phyloP scores from a whole-genome alignment of 1,140 invertebrate genomes.

The Hyles vespertilio region DNA sequence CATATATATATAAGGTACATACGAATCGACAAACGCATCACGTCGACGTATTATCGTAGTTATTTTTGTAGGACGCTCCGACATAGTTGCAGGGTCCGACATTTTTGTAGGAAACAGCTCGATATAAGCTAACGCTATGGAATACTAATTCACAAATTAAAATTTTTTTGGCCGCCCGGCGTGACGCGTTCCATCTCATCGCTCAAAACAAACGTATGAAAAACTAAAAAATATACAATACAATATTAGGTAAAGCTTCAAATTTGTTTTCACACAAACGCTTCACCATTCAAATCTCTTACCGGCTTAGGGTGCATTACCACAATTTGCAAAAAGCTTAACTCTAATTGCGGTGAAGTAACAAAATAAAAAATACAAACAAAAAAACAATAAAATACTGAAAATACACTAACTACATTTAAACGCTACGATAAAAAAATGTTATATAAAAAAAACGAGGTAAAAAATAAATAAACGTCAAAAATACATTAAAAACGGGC shows the following conservation, averaged over 20 bases:
- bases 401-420: constrained; percentile 23
- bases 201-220: constrained; percentile 2
- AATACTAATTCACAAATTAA: no score
- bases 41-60: no score
- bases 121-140: no score
- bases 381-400: constrained; percentile 54
- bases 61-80: no score
- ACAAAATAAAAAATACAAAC: constrained; percentile 2
- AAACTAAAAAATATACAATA: constrained; percentile 1
- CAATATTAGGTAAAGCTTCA: constrained; percentile 5
- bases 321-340: constrained; percentile 45
- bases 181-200: neutral
- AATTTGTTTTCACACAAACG: constrained; percentile 5
- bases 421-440: constrained; percentile 28
- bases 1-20: constrained; percentile 48
- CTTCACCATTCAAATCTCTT: constrained; percentile 32
- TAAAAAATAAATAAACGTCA: constrained; percentile 65
- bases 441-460: constrained; percentile 64
- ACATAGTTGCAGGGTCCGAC: no score
- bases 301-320: constrained; percentile 52
- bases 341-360: constrained; percentile 34
- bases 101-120: no score
- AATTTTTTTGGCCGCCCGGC: no score
- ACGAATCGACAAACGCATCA: no score
- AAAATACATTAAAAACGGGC: constrained; percentile 61